These are phyloP conservation scores for Melitaea cinxia DNA, from an alignment of 1,140 invertebrate genomes.

Conservation along the genomic window DNA sequence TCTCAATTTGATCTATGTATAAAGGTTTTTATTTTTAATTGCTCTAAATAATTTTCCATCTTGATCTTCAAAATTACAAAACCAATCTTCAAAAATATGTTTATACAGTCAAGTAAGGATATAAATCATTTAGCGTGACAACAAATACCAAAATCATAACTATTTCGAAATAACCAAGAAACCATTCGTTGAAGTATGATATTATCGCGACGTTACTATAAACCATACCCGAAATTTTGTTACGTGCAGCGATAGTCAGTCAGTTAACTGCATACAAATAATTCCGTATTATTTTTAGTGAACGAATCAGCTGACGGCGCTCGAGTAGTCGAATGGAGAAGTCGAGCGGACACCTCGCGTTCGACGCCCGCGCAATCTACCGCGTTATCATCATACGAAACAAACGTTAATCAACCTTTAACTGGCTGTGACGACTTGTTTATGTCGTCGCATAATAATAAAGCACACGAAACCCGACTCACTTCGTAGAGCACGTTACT, in stretches of 20 bases:
- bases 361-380: constrained; percentile 31
- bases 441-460: constrained; percentile 46
- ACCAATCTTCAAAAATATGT: too few species aligned
- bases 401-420: constrained; percentile 47
- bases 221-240: constrained; percentile 25
- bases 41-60: too few species aligned
- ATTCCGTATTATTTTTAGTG: constrained; percentile 77
- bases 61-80: too few species aligned
- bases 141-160: too few species aligned
- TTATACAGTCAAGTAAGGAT: too few species aligned
- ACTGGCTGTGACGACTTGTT: constrained; percentile 54
- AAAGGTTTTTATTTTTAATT: too few species aligned
- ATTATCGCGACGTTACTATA: constrained; percentile 10
- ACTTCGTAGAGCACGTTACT: not conserved
- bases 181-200: constrained; percentile 22
- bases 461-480: constrained; percentile 30
- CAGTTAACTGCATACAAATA: constrained; percentile 65
- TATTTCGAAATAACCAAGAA: constrained; percentile 21
- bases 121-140: too few species aligned
- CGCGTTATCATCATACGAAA: constrained; percentile 34
- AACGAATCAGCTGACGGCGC: constrained; percentile 64
- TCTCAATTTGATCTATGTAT: too few species aligned
- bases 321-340: constrained; percentile 31
- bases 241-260: constrained; percentile 40
- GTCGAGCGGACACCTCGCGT: constrained; percentile 34